A percentile compares a stretch with the other conserved stretches of the same genome.
Evolutionary conservation across 2,888 invertebrate genomes (phyloP).

Genomic region (Atethmia centrago): DNA sequence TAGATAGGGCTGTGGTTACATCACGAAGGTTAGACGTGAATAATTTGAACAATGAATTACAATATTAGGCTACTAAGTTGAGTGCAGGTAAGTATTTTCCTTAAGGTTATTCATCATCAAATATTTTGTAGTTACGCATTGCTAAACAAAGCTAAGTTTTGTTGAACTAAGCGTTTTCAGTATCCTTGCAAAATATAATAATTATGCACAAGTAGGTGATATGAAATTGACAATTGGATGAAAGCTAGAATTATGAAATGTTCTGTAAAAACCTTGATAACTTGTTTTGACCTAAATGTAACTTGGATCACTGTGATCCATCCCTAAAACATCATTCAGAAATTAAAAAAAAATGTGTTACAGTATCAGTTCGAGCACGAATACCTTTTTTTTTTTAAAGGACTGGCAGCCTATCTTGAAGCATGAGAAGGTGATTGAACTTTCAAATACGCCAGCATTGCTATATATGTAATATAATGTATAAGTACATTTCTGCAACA

Average conservation of each 20-base stretch:
- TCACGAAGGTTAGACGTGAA: not conserved
- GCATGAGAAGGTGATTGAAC: constrained; percentile 5
- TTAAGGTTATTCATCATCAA: constrained; percentile 1
- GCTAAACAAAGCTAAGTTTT: too few species aligned
- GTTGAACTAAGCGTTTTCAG: too few species aligned
- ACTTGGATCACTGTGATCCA: not conserved
- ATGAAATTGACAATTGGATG: too few species aligned
- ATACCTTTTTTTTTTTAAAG: too few species aligned
- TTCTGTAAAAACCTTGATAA: not conserved
- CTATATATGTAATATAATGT: not conserved
- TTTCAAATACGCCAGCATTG: not conserved
- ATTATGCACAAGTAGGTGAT: too few species aligned
- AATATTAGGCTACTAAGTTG: not conserved
- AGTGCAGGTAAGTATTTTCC: not conserved
- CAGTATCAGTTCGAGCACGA: not conserved
- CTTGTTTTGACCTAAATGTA: not conserved
- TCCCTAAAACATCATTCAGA: not conserved
- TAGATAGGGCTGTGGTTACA: constrained; percentile 9
- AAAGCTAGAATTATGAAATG: not conserved
- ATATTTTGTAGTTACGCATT: not conserved
- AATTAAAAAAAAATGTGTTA: not conserved
- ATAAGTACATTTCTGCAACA: constrained; percentile 2
- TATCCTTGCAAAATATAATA: too few species aligned
- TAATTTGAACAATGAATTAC: not conserved
- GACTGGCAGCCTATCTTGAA: not conserved